These are phyloP conservation scores for Tenthredo notha DNA, from an alignment of 2,888 invertebrate species.

Conservation along the genomic window DNA sequence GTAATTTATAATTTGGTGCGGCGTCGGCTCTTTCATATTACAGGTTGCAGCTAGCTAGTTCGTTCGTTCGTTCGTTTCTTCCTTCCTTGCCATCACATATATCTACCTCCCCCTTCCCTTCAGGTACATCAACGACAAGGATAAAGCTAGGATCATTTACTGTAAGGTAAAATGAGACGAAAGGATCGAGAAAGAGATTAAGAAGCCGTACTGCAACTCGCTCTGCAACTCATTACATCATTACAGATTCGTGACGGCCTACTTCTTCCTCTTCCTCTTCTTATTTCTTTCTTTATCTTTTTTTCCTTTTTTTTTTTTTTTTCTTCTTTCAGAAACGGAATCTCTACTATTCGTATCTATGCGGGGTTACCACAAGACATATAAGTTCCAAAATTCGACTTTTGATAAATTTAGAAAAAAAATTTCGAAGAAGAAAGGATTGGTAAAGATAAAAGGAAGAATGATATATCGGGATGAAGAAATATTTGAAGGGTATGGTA, in stretches of 20 bases:
- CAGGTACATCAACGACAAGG: conserved; percentile 4
- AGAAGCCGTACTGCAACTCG: conserved; percentile 19
- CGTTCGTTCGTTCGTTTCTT: conserved; percentile 3
- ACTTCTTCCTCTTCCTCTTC: conserved; percentile 41
- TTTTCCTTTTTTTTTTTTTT: not conserved
- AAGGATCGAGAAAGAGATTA: conserved; percentile 22
- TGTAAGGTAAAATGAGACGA: conserved; percentile 19
- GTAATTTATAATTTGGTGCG: conserved; percentile 51
- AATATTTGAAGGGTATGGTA: not conserved
- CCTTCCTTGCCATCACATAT: not conserved
- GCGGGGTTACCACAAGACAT: not conserved
- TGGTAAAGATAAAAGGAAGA: not conserved
- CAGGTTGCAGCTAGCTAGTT: conserved; percentile 26
- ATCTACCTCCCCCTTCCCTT: too few relatives aligned
- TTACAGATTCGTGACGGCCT: conserved; percentile 57
- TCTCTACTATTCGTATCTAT: not conserved
- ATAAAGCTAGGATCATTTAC: not conserved
- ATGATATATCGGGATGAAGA: not conserved
- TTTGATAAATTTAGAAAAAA: not conserved
- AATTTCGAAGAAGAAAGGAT: not conserved
- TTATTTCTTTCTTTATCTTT: not conserved
- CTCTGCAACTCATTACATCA: conserved; percentile 55
- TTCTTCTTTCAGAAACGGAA: not conserved
- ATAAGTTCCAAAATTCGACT: not conserved
- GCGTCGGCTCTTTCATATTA: conserved; percentile 52